Evolutionary conservation across 2,888 invertebrate genomes (phyloP), one percentile per base, ranked within the genome.

Genomic region (Embidobia sp.): DNA sequence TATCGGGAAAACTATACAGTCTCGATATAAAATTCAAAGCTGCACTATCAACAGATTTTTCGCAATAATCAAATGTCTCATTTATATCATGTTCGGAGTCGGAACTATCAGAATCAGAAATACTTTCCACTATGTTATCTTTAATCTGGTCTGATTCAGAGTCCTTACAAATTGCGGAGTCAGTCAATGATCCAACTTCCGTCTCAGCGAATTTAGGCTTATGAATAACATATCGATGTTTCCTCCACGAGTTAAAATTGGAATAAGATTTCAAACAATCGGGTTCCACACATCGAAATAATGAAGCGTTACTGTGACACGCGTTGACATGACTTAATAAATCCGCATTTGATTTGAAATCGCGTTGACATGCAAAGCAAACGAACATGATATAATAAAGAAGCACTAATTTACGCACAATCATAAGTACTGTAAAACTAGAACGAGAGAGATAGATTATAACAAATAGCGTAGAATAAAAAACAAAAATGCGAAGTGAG

Each of bases 1-100:
- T 3, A 16, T 64, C 64, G n/a, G 53, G 33, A 53, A 18, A 64
- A 33, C 37, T 64, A 11, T 64, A 64, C 27, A 64, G n/a, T 46
- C 55, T 66, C 31, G 29, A 18, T 8, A 63, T 18, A 29, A 63
- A 63, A 15, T 63, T 10, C 29, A 63, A 29, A 0, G 49, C 63
- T 3, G 33, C 18, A 3, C 1, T 33, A 51, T 35, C n/a, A 29
- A 29, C n/a, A 8, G n/a, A 8, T 33, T 10, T 44, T 4, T 26
- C 26, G 6, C 4, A 26, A 26, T 4, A 26, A 26, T 26, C 26
- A 26, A 4, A 26, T 26, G 2, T 11, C 15, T 22, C 18, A 29
- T 16, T 6, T n/a, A 7, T 31, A 18, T 29, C 26, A 22, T n/a
- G 5, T 44, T 44, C 22, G 22, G 26, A 44, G n/a, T n/a, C n/a